Evolutionary conservation across 2,888 invertebrate genomes (phyloP), one percentile per base, ranked within the genome.

Genomic region (Drosophila demipolita): DNA sequence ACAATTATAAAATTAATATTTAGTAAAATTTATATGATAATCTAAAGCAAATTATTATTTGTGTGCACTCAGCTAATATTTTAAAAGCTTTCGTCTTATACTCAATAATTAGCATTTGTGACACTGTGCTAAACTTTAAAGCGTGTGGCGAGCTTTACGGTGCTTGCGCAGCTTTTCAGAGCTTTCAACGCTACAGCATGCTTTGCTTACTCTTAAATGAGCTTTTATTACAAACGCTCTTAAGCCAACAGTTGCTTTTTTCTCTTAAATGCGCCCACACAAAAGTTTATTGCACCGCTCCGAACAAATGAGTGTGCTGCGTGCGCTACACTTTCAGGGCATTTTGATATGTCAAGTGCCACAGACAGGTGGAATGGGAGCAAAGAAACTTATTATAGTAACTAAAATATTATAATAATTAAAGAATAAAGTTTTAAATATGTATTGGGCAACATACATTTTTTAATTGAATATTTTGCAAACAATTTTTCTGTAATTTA

Each of bases 281-380:
- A 73, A 73, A 70, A 83, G 84, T 87, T 78, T 86, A 75, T 81
- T 87, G 84, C 78, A 65, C 78, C 81, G 73, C 81, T 80, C 73
- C 66, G 67, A 75, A 64, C 75, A 89, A 70, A 73, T 76, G 71
- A 61, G 80, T 55, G 54, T 58, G 68, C 58, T 55, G 35, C 20
- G 50, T 57, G 35, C 69, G 26, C 48, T 73, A 50, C 62, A 20
- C n/a, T 12, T 4, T 9, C 11, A 3, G 1, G 11, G 59, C 48
- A 55, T 65, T 48, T 59, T 6, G 1, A 23, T 45, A 35, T 17
- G 2, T 1, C 3, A 38, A 1, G 12, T 2, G 54, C 15, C 29
- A 2, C 2, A 11, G 1, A 20, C 66, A 38, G 33, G 8, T 59
- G 60, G 23, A 53, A 5, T 35, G 15, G 17, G 1, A 35, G n/a